phyloP scores from a whole-genome alignment of 2,113 vertebrate genomes.

The Syngnathus typhle region DNA sequence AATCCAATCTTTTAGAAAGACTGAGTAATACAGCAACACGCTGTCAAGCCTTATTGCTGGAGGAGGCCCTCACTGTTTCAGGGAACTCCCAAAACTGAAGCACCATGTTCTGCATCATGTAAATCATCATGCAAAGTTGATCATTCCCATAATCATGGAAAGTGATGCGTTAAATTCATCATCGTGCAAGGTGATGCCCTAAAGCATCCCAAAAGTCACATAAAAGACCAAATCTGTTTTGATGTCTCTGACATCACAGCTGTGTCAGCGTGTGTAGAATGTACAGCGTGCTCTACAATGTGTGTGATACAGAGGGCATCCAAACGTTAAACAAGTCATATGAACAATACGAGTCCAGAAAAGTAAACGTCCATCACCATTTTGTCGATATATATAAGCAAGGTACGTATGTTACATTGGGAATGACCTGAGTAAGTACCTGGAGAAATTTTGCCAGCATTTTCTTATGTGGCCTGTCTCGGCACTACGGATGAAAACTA shows the following conservation, averaged over 20 bases:
- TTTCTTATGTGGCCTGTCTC: not conserved
- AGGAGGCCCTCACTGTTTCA: not conserved
- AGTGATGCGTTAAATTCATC: constrained; percentile 7
- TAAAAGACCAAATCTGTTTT: constrained; percentile 5
- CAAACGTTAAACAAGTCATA: not conserved
- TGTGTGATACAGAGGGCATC: not conserved
- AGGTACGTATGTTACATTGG: not conserved
- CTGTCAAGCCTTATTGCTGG: not conserved
- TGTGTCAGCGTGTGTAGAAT: constrained; percentile 5
- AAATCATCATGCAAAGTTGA: constrained; percentile 4
- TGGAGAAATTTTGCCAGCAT: not conserved
- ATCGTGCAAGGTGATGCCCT: constrained; percentile 5
- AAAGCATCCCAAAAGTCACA: constrained; percentile 5
- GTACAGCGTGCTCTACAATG: not conserved
- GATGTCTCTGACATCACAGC: constrained; percentile 13
- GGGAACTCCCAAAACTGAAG: not conserved
- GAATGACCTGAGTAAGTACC: not conserved
- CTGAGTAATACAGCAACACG: no score
- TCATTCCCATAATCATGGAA: not conserved
- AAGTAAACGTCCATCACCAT: not conserved
- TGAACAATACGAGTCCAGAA: not conserved
- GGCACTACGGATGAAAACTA: no score
- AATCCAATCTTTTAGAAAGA: not conserved
- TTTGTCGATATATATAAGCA: not conserved
- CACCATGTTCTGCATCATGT: not conserved